phyloP scores from a whole-genome alignment of 2,888 invertebrate species.

The Drosophila merina region DNA sequence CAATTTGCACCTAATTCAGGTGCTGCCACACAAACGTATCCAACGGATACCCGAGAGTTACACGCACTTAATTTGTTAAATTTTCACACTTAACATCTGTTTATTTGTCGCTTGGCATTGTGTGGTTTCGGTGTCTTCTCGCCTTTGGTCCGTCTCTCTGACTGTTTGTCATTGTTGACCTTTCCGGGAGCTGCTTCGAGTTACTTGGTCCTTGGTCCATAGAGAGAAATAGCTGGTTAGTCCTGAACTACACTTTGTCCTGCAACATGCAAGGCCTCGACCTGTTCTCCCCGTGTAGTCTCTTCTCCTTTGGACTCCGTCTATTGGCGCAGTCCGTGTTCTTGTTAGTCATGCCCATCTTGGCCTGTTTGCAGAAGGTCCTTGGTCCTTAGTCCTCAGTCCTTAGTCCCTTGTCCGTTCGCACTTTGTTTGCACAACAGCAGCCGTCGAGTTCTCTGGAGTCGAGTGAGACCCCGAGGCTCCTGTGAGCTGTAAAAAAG shows the following conservation, averaged over 20 bases:
- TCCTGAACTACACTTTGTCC: neutral
- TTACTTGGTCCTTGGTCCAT: slow-evolving; percentile 19
- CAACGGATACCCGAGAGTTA: slow-evolving; percentile 9
- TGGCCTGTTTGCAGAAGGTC: slow-evolving; percentile 40
- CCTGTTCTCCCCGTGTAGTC: slow-evolving; percentile 13
- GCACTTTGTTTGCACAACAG: slow-evolving; percentile 71
- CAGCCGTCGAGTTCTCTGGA: slow-evolving; percentile 5
- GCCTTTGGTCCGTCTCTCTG: neutral
- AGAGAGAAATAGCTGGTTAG: neutral
- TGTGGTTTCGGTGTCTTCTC: slow-evolving; percentile 28
- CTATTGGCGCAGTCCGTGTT: slow-evolving; percentile 37
- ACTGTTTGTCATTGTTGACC: slow-evolving; percentile 46
- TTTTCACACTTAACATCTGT: slow-evolving; percentile 68
- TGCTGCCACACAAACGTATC: no score
- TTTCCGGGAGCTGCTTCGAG: slow-evolving; percentile 40
- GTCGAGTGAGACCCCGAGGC: slow-evolving; percentile 25
- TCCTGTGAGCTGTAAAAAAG: slow-evolving; percentile 50
- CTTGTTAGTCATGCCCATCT: slow-evolving; percentile 30
- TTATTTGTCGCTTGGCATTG: slow-evolving; percentile 36
- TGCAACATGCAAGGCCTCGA: no score
- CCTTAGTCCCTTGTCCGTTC: slow-evolving; percentile 26
- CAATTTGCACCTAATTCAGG: slow-evolving; percentile 18
- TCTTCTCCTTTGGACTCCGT: neutral
- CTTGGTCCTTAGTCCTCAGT: neutral
- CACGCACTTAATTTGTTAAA: slow-evolving; percentile 74